Evolutionary conservation across 1,140 invertebrate species (phyloP).

Genomic region (Propsilocerus akamusi): DNA sequence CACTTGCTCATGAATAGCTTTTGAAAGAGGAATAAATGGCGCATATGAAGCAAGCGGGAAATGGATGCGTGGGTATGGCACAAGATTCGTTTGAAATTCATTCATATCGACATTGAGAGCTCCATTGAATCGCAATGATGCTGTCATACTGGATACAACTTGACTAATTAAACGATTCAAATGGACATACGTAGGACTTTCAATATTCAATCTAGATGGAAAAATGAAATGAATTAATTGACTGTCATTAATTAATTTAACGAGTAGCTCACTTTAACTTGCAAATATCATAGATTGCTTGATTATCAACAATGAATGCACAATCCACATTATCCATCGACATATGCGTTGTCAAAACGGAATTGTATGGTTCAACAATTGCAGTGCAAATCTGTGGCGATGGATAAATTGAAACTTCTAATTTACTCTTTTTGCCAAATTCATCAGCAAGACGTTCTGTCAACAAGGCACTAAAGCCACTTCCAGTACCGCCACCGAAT

Average conservation of each 20-base stretch:
- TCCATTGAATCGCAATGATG: conserved; percentile 56
- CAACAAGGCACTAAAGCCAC: conserved; percentile 58
- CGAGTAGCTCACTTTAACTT: conserved; percentile 30
- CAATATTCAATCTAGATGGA: conserved; percentile 39
- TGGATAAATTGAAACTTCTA: conserved; percentile 61
- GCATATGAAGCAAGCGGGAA: conserved; percentile 50
- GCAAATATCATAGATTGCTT: conserved; percentile 63
- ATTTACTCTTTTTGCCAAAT: conserved; percentile 55
- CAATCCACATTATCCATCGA: conserved; percentile 64
- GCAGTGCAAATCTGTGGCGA: conserved; percentile 39
- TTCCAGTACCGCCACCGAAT: conserved; percentile 66
- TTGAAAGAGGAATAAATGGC: conserved; percentile 37
- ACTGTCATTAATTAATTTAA: conserved; percentile 30
- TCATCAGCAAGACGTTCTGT: conserved; percentile 60
- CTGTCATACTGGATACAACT: conserved; percentile 60
- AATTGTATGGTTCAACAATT: conserved; percentile 51
- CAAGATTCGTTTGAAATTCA: conserved; percentile 58
- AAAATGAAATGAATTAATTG: conserved; percentile 60
- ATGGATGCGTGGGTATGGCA: conserved; percentile 49
- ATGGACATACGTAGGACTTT: conserved; percentile 40
- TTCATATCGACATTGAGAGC: conserved; percentile 61
- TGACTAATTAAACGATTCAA: conserved; percentile 46
- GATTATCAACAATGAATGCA: conserved; percentile 65
- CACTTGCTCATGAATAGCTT: conserved; percentile 40
- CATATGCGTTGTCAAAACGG: conserved; percentile 47